phyloP scores from a whole-genome alignment of 2,113 vertebrate species.

The Chitala chitala region DNA sequence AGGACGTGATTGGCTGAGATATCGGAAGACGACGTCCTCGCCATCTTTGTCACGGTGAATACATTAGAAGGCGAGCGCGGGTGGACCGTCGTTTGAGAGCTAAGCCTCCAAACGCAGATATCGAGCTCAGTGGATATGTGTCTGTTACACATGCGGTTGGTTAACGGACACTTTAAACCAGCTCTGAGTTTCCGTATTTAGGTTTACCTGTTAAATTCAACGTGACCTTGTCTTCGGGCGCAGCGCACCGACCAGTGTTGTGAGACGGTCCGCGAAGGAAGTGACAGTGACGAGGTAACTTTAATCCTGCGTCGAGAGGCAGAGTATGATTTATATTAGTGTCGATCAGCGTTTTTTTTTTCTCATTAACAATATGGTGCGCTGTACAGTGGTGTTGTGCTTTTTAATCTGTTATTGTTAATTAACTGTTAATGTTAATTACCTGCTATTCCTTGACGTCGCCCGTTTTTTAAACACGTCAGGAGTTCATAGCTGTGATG shows the following conservation, averaged over 20 bases:
- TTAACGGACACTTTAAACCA: not conserved
- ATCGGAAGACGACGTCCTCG: slow-evolving; percentile 51
- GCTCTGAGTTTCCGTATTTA: not conserved
- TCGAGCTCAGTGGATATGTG: not conserved
- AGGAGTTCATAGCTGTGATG: too few species aligned
- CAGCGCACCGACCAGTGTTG: not conserved
- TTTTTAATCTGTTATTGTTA: too few species aligned
- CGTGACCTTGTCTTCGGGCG: not conserved
- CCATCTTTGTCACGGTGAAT: slow-evolving; percentile 51
- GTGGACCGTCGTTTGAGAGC: slow-evolving; percentile 19
- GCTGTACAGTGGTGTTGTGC: too few species aligned
- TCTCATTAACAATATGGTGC: too few species aligned
- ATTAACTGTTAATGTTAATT: too few species aligned
- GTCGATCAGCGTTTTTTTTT: not conserved
- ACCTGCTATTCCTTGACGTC: too few species aligned
- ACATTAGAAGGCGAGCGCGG: slow-evolving; percentile 7
- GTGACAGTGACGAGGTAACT: not conserved
- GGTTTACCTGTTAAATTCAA: not conserved
- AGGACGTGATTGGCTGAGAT: slow-evolving; percentile 50
- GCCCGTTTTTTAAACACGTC: too few species aligned
- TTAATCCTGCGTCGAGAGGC: not conserved
- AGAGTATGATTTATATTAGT: not conserved
- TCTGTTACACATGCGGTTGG: not conserved
- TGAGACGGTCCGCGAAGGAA: not conserved
- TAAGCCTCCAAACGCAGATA: slow-evolving; percentile 11